These are phyloP conservation scores for Enoplosus armatus DNA, from an alignment of 2,797 vertebrate genomes.

Conservation along the genomic window DNA sequence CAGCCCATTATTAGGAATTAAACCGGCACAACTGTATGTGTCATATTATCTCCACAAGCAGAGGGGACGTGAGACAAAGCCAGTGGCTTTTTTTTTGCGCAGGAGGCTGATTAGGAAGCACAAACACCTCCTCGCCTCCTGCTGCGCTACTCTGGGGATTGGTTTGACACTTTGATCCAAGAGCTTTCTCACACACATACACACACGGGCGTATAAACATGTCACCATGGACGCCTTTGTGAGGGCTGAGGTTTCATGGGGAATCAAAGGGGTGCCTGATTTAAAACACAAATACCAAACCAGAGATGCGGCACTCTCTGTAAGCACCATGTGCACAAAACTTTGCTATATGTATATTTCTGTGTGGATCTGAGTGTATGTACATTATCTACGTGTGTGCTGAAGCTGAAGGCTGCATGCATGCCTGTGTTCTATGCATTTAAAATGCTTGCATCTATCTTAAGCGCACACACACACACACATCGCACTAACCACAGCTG, in stretches of 20 bases:
- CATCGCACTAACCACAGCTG: constrained; percentile 39
- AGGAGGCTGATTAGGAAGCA: constrained; percentile 71
- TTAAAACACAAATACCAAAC: constrained; percentile 29
- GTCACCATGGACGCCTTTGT: constrained; percentile 15
- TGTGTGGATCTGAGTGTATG: neutral
- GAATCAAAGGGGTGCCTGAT: constrained; percentile 28
- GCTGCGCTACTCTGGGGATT: constrained; percentile 41
- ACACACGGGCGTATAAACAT: constrained; percentile 15
- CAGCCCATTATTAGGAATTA: constrained; percentile 75
- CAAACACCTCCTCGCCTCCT: constrained; percentile 66
- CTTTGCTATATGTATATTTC: neutral
- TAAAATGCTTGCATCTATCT: constrained; percentile 19
- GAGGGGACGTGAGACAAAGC: constrained; percentile 55
- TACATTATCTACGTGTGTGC: neutral
- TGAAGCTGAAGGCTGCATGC: neutral
- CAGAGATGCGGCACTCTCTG: neutral
- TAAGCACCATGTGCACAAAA: neutral
- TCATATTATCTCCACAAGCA: constrained; percentile 66
- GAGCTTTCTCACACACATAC: constrained; percentile 36
- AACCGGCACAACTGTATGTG: constrained; percentile 61
- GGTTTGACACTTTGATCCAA: constrained; percentile 63
- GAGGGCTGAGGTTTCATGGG: constrained; percentile 12
- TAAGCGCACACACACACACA: constrained; percentile 1
- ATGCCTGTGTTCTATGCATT: neutral
- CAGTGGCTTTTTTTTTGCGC: constrained; percentile 48